phyloP scores from a whole-genome alignment of 2,888 invertebrate genomes.

The Deroplatys truncata region DNA sequence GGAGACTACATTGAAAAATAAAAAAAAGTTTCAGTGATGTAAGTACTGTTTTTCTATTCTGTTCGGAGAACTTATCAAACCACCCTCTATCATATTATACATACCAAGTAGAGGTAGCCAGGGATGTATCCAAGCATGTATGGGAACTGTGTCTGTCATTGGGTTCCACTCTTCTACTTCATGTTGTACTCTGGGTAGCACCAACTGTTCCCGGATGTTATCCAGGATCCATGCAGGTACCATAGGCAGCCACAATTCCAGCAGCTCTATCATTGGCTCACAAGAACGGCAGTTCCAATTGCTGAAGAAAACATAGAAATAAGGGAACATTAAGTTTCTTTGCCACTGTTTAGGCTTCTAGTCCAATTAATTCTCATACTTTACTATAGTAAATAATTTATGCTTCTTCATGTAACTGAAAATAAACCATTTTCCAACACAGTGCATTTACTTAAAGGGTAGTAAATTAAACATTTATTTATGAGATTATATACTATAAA shows the following conservation, averaged over 20 bases:
- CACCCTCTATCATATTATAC: conserved; percentile 37
- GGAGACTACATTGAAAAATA: too few relatives aligned
- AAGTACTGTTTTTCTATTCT: too few relatives aligned
- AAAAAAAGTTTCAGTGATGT: too few relatives aligned
- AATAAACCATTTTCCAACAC: too few relatives aligned
- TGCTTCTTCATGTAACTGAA: too few relatives aligned
- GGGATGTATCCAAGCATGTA: conserved; percentile 96
- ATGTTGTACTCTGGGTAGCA: conserved; percentile 62
- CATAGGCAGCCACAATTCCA: conserved; percentile 76
- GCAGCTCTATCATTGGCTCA: conserved; percentile 69
- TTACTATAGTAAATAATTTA: too few relatives aligned
- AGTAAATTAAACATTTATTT: too few relatives aligned
- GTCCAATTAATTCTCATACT: too few relatives aligned
- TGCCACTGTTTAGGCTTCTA: too few relatives aligned
- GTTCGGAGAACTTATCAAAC: too few relatives aligned
- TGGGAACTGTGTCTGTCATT: conserved; percentile 86
- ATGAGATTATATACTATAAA: too few relatives aligned
- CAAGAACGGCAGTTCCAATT: conserved; percentile 81
- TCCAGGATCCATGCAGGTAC: conserved; percentile 80
- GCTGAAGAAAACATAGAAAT: conserved; percentile 43
- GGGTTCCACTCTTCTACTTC: conserved; percentile 95
- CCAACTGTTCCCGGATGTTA: conserved; percentile 74
- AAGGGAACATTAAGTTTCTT: neutral
- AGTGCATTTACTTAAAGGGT: too few relatives aligned
- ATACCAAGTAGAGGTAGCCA: conserved; percentile 85